phyloP scores from a whole-genome alignment of 2,888 invertebrate species.

The Leucoma salicis region DNA sequence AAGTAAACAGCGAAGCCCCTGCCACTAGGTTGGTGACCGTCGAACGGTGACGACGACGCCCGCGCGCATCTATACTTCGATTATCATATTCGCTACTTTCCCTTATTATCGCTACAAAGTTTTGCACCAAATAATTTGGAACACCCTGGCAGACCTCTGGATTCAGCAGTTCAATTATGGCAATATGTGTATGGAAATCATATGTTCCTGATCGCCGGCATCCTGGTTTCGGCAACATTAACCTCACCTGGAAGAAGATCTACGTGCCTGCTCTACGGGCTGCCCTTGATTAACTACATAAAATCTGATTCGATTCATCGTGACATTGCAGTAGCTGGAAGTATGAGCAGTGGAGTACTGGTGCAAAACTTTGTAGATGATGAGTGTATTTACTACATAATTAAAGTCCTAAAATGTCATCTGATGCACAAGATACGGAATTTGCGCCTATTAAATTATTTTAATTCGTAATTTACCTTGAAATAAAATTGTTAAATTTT shows the following conservation, averaged over 20 bases:
- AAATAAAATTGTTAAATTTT: background rate
- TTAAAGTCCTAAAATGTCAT: background rate
- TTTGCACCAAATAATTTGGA: constrained; percentile 62
- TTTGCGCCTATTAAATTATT: background rate
- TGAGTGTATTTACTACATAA: constrained; percentile 25
- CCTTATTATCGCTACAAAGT: constrained; percentile 76
- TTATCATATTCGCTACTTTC: constrained; percentile 47
- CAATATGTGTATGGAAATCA: constrained; percentile 5
- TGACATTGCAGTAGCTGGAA: constrained; percentile 14
- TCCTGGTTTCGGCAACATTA: background rate
- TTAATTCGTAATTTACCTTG: background rate
- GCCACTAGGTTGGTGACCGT: constrained; percentile 79
- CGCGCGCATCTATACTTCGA: constrained; percentile 66
- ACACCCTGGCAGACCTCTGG: constrained; percentile 17
- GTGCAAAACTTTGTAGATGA: constrained; percentile 83
- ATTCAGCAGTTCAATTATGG: constrained; percentile 5
- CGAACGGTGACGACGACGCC: constrained; percentile 67
- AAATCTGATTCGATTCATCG: constrained; percentile 6
- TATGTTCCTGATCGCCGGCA: constrained; percentile 1
- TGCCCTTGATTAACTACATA: constrained; percentile 2
- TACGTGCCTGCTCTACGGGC: background rate
- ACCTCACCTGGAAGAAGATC: constrained; percentile 12
- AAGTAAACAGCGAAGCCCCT: constrained; percentile 68
- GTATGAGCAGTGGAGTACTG: constrained; percentile 50
- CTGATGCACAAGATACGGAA: background rate